phyloP scores from a whole-genome alignment of 2,797 vertebrate genomes.

The Falco cherrug region DNA sequence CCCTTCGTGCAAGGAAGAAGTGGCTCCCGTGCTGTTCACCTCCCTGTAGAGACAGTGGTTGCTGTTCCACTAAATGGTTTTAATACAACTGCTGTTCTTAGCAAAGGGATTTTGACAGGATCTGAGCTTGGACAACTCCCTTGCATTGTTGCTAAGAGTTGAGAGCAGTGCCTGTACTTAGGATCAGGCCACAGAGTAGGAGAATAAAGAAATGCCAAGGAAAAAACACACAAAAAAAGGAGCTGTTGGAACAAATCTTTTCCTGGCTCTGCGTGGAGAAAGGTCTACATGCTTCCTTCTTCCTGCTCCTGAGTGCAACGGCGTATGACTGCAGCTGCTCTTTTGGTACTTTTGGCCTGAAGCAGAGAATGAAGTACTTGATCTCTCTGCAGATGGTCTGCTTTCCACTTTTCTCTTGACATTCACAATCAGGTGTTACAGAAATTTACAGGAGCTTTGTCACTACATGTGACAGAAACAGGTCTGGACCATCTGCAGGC shows the following conservation, averaged over 20 bases:
- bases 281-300: neutral
- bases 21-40: neutral
- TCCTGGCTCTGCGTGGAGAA: neutral
- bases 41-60: neutral
- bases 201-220: neutral
- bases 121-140: neutral
- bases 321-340: rapidly evolving
- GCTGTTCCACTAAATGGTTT: neutral
- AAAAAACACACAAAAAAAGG: neutral
- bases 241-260: neutral
- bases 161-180: neutral
- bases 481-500: neutral
- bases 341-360: neutral
- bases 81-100: neutral
- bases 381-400: neutral
- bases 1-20: neutral
- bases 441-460: neutral
- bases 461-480: neutral
- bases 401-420: neutral
- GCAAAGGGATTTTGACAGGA: neutral
- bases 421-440: rapidly evolving
- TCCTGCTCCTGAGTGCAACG: neutral
- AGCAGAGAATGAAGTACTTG: neutral
- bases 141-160: neutral
- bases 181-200: neutral